A percentile compares a stretch with the other conserved stretches of the same genome.
Conservation (phyloP, 2,797 vertebrate genomes). For the Neopelma chrysocephalum region DNA sequence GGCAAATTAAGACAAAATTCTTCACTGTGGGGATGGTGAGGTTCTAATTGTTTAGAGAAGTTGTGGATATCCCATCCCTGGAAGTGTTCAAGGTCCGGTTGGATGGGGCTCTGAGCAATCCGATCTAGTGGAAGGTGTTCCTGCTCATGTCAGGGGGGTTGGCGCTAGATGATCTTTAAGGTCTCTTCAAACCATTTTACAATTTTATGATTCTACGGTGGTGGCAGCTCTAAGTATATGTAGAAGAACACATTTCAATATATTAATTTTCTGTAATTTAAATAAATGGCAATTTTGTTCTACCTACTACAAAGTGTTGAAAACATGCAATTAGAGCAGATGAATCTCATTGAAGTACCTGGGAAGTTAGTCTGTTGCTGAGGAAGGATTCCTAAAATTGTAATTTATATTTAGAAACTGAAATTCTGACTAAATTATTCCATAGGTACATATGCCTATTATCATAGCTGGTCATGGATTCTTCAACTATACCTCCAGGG, state of each 20-base stretch:
- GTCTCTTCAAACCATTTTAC: background rate
- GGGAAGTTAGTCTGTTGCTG: background rate
- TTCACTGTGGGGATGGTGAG: background rate
- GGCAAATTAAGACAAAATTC: background rate
- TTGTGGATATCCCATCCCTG: background rate
- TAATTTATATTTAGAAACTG: background rate
- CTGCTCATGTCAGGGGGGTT: no score
- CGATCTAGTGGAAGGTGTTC: background rate
- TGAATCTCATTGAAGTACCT: background rate
- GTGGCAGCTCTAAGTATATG: background rate
- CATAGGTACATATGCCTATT: accelerated
- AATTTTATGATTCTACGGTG: background rate
- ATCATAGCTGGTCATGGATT: background rate
- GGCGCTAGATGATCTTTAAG: background rate
- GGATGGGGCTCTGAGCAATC: background rate
- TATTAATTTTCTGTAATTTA: background rate
- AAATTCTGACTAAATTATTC: background rate
- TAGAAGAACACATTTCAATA: background rate
- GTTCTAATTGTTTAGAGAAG: background rate
- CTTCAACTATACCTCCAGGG: background rate
- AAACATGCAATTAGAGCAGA: background rate
- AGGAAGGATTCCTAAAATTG: background rate
- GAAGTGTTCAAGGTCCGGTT: background rate
- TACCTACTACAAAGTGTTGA: background rate
- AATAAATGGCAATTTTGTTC: background rate